Base-by-base conservation (phyloP, 2,797 vertebrate species). In the Falco columbarius region DNA sequence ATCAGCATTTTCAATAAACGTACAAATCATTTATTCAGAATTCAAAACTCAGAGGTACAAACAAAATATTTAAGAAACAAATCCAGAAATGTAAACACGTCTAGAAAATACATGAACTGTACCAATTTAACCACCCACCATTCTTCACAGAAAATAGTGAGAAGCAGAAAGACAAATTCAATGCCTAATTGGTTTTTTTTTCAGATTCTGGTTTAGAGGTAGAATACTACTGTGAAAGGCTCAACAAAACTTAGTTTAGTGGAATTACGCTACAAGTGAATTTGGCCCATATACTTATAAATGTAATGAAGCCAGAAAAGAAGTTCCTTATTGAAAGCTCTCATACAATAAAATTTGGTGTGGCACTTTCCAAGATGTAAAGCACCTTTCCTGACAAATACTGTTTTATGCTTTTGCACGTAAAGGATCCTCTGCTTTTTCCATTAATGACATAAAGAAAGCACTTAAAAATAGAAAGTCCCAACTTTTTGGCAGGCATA, bases 1-100 rank as follows among this genome's bases (percentile, higher is more conserved):
- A 46, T 42, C 22, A 40, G 59, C 24, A 11, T 52, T 85, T 85
- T 77, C 95, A 92, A 80, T 76, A 94, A 98, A 93, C 4, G 23
- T 97, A 97, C 86, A 98, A 98, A 97, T 74, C 12, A 97, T 98
- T 98, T 97, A 98, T 98, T 98, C 97, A 91, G 96, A 97, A 91
- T 96, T 96, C 95, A 90, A 97, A 93, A 97, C 89, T 96, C 56
- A 97, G 84, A 89, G 87, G 81, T 97, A 97, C 94, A 98, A 98
- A 97, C 83, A 86, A 97, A 97, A 94, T 71, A 85, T 44, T 58
- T 96, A 92, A 95, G 91, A 94, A 97, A 95, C 79, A 93, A 95
- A 90, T 96, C 86, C 84, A 93, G 93, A 97, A 97, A 76, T 95
- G 58, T 89, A 96, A 98, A 81, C 87, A 88, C 92, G 94, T 90